Evolutionary conservation across 2,888 invertebrate species (phyloP), one percentile per base, ranked within the genome.

Genomic region (Meiosimyza platycephala): DNA sequence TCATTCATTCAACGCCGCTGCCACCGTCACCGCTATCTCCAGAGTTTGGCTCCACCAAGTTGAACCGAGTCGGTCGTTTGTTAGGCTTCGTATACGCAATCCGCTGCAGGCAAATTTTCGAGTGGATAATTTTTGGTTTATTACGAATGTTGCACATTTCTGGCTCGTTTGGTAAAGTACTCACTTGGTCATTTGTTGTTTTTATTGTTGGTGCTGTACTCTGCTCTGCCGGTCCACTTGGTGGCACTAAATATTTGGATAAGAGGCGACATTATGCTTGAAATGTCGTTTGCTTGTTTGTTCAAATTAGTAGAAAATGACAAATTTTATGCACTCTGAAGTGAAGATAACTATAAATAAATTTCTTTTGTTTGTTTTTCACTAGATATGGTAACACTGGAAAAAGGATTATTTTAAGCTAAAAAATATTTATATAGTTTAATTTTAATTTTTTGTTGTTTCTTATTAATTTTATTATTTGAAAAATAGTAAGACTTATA

Each of bases 111-210:
- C 70, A 40, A 13, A 16, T 70, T 67, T 62, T 54, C 48, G 62
- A 70, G 70, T 70, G 70, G 70, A 60, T 70, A 70, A 70, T 70
- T 70, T 70, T 70, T 70, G 70, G 52, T 70, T 70, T 70, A 62
- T 62, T 52, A 51, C 51, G 16, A 59, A 48, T 54, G 33, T 47
- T 40, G 16, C 18, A 47, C 13, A 57, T 57, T 57, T 48, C 57
- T 57, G 57, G 57, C 57, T 67, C 18, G 55, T 57, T 67, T 57
- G 57, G 55, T 40, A 47, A 48, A 28, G 28, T 28, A 28, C 28
- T 28, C 67, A 55, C 67, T 67, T 40, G 28, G 18, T 6, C n/a
- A 28, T 28, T 28, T 28, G 28, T 28, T 28, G 28, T 28, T 28
- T 28, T 28, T 28, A 3, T 28, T n/a, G 16, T 16, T 6, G 16